These are phyloP conservation scores for Dysmachus trigonus DNA, from an alignment of 2,888 invertebrate genomes.

Conservation along the genomic window DNA sequence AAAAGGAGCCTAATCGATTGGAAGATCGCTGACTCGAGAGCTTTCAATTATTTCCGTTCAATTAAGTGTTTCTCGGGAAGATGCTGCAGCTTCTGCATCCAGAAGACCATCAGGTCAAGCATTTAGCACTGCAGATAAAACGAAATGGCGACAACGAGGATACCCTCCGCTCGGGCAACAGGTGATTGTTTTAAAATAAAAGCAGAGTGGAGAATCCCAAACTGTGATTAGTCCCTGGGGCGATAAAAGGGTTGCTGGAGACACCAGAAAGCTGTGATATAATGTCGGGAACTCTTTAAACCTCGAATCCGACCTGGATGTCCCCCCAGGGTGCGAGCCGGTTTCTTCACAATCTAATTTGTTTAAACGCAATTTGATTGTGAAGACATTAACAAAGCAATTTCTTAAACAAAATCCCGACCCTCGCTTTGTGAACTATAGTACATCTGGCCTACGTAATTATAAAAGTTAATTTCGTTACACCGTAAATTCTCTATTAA, in stretches of 20 bases:
- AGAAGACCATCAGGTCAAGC: neutral
- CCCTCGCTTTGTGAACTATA: neutral
- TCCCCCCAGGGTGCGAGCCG: neutral
- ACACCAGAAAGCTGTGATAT: neutral
- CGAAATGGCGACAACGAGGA: neutral
- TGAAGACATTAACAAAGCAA: neutral
- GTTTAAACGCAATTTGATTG: neutral
- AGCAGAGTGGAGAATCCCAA: neutral
- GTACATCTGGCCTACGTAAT: neutral
- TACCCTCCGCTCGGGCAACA: neutral
- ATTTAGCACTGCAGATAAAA: neutral
- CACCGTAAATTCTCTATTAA: neutral
- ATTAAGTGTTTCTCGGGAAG: neutral
- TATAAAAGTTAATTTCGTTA: neutral
- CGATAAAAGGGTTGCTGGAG: neutral
- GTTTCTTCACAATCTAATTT: neutral
- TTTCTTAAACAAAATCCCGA: neutral
- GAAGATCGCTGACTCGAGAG: neutral
- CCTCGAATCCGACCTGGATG: neutral
- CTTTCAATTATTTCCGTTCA: slow-evolving; percentile 34
- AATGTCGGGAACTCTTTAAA: neutral
- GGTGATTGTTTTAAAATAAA: neutral
- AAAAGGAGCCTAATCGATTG: neutral
- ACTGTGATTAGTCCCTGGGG: neutral
- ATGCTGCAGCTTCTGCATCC: neutral